Evolutionary conservation across 1,140 invertebrate species (phyloP).

Genomic region (Drosophila mayri): DNA sequence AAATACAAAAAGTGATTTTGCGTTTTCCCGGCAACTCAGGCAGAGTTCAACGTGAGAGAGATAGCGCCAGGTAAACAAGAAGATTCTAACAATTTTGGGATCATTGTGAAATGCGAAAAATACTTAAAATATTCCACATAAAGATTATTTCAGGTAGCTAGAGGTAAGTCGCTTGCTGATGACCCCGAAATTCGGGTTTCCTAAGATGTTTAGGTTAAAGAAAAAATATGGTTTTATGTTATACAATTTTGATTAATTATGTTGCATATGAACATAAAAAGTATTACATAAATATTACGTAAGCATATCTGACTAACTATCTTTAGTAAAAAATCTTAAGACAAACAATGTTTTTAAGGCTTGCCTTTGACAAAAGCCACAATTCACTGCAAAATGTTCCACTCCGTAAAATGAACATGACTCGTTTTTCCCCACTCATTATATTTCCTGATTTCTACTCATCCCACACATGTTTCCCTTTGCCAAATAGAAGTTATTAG

Average conservation of each 20-base stretch:
- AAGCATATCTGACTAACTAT: neutral
- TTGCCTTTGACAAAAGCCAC: slow-evolving; percentile 1
- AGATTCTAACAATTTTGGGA: neutral
- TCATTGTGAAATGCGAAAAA: slow-evolving; percentile 14
- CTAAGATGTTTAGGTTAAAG: too few species aligned
- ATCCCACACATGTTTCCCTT: slow-evolving; percentile 15
- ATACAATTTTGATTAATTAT: neutral
- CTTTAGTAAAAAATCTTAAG: neutral
- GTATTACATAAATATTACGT: neutral
- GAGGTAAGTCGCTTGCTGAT: neutral
- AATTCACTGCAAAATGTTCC: slow-evolving; percentile 8
- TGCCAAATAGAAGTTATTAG: slow-evolving; percentile 10
- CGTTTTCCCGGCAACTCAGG: slow-evolving; percentile 40
- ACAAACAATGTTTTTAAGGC: neutral
- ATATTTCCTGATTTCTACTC: slow-evolving; percentile 5
- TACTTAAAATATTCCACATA: neutral
- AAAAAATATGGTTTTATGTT: neutral
- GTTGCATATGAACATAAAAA: neutral
- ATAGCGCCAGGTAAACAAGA: slow-evolving; percentile 32
- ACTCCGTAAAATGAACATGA: slow-evolving; percentile 2
- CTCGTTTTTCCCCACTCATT: slow-evolving; percentile 11
- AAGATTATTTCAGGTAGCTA: slow-evolving; percentile 19
- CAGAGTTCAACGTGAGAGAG: slow-evolving; percentile 3
- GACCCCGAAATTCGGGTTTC: neutral
- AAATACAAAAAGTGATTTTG: slow-evolving; percentile 14